Conservation (phyloP, 2,797 vertebrate species). For the Enteromius fasciolatus region DNA sequence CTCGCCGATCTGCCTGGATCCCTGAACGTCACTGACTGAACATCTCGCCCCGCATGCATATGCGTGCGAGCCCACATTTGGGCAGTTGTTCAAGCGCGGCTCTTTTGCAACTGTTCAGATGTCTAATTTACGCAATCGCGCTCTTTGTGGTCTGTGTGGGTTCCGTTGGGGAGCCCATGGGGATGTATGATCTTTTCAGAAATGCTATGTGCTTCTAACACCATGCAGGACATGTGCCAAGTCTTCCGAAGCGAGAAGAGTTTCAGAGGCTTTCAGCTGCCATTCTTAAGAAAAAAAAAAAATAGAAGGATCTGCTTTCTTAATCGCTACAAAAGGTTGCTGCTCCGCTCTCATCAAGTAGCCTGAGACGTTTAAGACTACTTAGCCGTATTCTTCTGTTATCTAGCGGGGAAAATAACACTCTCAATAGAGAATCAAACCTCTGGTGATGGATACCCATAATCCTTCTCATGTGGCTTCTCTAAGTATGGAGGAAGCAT, state of each 20-base stretch:
- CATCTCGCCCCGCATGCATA: background rate
- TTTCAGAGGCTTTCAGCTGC: background rate
- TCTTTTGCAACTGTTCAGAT: slow-evolving; percentile 27
- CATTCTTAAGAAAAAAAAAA: slow-evolving; percentile 6
- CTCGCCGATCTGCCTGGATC: slow-evolving; percentile 25
- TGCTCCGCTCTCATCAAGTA: slow-evolving; percentile 39
- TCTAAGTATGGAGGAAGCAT: slow-evolving; percentile 46
- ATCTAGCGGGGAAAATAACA: slow-evolving; percentile 51
- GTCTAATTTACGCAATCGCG: slow-evolving; percentile 1
- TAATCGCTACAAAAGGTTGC: slow-evolving; percentile 32
- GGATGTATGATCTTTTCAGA: slow-evolving; percentile 44
- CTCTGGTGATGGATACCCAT: slow-evolving; percentile 54
- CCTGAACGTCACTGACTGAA: slow-evolving; percentile 26
- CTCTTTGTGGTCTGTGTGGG: slow-evolving; percentile 21
- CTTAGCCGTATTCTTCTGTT: slow-evolving; percentile 44
- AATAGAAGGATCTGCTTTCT: slow-evolving; percentile 17
- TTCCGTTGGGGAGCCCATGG: slow-evolving; percentile 28
- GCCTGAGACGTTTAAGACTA: slow-evolving; percentile 40
- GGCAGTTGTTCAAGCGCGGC: slow-evolving; percentile 24
- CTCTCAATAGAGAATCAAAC: slow-evolving; percentile 44
- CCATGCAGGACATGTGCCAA: slow-evolving; percentile 28
- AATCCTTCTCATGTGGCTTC: slow-evolving; percentile 56
- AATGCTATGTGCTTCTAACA: slow-evolving; percentile 40
- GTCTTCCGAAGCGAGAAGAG: background rate
- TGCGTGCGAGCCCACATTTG: slow-evolving; percentile 30